phyloP scores from a whole-genome alignment of 2,888 invertebrate genomes.

The Cerceris ruficornis region DNA sequence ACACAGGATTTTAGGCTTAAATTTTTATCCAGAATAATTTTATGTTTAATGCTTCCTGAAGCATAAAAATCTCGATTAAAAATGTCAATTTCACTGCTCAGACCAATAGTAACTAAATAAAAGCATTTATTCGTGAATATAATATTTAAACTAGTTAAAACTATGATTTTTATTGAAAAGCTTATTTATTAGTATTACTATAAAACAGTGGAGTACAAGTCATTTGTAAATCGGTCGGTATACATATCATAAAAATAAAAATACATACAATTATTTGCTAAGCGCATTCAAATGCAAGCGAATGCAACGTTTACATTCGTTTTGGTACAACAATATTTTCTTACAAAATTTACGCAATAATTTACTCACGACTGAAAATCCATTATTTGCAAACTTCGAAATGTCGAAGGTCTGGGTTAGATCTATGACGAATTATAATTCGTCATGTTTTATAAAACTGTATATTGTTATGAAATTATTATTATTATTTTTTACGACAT shows the following conservation, averaged over 20 bases:
- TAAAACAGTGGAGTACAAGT: slow-evolving; percentile 41
- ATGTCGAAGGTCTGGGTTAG: background rate
- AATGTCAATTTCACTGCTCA: too few species aligned
- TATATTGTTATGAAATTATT: background rate
- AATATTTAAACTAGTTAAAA: too few species aligned
- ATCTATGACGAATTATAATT: background rate
- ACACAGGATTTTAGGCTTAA: too few species aligned
- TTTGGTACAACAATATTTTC: background rate
- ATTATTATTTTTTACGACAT: background rate
- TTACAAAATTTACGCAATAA: background rate
- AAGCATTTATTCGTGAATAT: too few species aligned
- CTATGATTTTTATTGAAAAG: background rate
- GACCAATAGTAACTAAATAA: too few species aligned
- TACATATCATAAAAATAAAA: slow-evolving; percentile 9
- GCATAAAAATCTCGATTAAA: too few species aligned
- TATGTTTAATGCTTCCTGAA: too few species aligned
- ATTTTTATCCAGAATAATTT: too few species aligned
- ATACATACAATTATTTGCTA: background rate
- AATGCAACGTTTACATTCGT: background rate
- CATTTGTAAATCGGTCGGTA: background rate
- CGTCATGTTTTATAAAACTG: background rate
- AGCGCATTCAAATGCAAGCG: background rate
- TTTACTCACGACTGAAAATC: background rate
- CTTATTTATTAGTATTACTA: slow-evolving; percentile 37
- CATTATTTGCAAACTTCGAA: background rate